Conservation (phyloP, 2,113 vertebrate genomes). For the western clawed frog (Xenopus tropicalis) region DNA sequence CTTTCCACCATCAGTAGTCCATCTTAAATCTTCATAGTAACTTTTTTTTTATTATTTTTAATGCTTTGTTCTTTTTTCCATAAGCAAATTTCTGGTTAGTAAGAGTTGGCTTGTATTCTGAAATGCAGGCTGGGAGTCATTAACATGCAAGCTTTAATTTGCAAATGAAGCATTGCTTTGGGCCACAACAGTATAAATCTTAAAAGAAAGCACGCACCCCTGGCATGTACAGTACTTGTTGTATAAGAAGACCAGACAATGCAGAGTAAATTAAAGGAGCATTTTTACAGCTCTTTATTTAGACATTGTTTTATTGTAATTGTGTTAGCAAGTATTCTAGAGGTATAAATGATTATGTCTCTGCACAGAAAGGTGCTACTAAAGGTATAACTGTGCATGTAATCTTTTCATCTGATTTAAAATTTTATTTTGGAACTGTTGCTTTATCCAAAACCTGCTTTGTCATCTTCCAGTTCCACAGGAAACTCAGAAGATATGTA, state of each 20-base stretch:
- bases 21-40: too few species aligned
- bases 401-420: too few species aligned
- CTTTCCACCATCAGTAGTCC: too few species aligned
- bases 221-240: background rate
- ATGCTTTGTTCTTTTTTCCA: background rate
- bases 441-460: too few species aligned
- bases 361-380: too few species aligned
- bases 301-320: slow-evolving; percentile 6
- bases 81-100: background rate
- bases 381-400: too few species aligned
- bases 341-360: background rate
- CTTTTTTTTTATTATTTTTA: too few species aligned
- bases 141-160: slow-evolving; percentile 7
- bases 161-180: slow-evolving; percentile 17
- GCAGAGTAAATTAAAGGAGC: slow-evolving; percentile 16
- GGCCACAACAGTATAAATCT: slow-evolving; percentile 18
- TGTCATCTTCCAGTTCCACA: too few species aligned
- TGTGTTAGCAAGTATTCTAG: slow-evolving; percentile 20
- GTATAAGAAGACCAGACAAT: slow-evolving; percentile 23
- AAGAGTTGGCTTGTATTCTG: background rate
- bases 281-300: slow-evolving; percentile 3
- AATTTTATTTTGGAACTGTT: too few species aligned
- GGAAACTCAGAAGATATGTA: too few species aligned
- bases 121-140: background rate
- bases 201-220: background rate